These are phyloP conservation scores for Acanthacorydalis orientalis DNA, from an alignment of 2,888 invertebrate species.

Conservation along the genomic window DNA sequence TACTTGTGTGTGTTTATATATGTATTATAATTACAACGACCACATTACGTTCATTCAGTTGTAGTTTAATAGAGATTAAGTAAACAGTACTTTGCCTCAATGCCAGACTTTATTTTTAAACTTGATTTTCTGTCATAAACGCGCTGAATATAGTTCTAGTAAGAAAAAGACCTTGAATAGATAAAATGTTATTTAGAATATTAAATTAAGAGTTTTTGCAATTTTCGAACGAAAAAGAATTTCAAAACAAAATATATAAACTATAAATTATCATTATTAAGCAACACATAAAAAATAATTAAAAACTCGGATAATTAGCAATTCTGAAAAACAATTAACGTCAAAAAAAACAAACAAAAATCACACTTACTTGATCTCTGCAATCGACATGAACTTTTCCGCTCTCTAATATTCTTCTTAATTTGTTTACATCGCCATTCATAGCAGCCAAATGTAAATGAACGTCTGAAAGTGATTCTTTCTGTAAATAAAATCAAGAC, in stretches of 20 bases:
- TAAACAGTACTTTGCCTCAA: no score
- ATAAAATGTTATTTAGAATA: no score
- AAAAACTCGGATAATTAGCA: background rate
- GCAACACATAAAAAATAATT: background rate
- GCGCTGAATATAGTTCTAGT: no score
- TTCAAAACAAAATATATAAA: background rate
- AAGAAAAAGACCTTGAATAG: no score
- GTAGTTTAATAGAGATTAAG: no score
- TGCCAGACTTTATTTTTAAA: no score
- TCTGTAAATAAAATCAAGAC: slow-evolving; percentile 36
- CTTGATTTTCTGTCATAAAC: no score
- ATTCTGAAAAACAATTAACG: background rate
- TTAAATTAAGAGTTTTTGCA: no score
- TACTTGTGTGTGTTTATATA: no score
- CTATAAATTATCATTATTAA: background rate
- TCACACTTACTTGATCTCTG: slow-evolving; percentile 62
- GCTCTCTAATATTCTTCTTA: slow-evolving; percentile 69
- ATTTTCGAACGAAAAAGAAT: slow-evolving; percentile 3
- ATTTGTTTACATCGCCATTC: slow-evolving; percentile 61
- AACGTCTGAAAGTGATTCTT: slow-evolving; percentile 84
- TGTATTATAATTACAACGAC: no score
- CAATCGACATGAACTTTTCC: slow-evolving; percentile 92
- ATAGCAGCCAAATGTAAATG: slow-evolving; percentile 83
- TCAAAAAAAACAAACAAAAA: background rate
- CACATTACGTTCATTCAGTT: no score